Base-by-base conservation (phyloP, 2,888 invertebrate species). In the Phanerotoma sp. region DNA sequence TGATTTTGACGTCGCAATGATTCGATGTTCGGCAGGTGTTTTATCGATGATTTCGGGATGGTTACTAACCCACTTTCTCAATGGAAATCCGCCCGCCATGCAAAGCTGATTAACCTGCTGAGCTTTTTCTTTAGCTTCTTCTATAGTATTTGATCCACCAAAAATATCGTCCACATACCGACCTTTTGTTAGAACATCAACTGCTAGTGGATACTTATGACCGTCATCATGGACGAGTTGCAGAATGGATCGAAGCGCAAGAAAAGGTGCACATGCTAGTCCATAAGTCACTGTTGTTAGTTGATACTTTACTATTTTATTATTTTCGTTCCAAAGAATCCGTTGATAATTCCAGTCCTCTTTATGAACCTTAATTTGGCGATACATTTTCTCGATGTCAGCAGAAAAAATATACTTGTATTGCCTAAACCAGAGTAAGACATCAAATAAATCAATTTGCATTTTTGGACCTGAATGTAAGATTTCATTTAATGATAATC, bases 381-480 rank as follows among this genome's bases (percentile, higher is more conserved):
- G 32, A 18, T 51, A 54, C 53, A 57, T 57, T 21, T 56, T 52
- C 6, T 56, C 56, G 28, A 52, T 51, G n/a, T 51, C 48, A 2
- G 56, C 38, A 6, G 40, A 44, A 15, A 46, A 54, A 3, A 48
- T 40, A 15, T 41, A 22, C 9, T 28, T 42, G 16, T 30, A 11
- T 25, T 44, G 40, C 2, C 11, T 3, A 28, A 53, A 35, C 51
- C 51, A 51, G 4, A 51, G 44, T 1, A 51, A 11, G 11, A 51
- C 41, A 15, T 28, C 9, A 3, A 54, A 13, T 3, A 51, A 30
- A 6, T 51, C 48, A 60, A 66, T 62, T 48, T 77, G 72, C 1
- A 75, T 45, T 1, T 59, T 63, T 1, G 76, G 70, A 0, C 75
- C 74, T 1, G 66, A 61, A 49, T 62, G 54, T 10, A 71, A 61